Percentiles rank a stretch among this genome's conserved stretches.
phyloP scores from a whole-genome alignment of 2,888 invertebrate species.

The Neoitamus cyanurus region DNA sequence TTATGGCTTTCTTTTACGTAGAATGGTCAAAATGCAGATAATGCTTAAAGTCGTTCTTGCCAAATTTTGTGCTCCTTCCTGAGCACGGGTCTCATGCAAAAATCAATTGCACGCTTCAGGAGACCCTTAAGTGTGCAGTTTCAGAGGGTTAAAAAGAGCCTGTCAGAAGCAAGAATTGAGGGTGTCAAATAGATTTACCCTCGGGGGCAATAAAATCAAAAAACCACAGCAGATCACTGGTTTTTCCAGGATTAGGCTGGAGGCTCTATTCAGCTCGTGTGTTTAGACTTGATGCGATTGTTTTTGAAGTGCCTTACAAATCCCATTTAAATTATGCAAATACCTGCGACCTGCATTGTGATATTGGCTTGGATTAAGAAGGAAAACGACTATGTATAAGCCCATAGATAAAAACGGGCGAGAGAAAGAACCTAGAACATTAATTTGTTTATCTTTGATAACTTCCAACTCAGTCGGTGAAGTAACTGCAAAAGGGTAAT shows the following conservation, averaged over 20 bases:
- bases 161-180: slow-evolving; percentile 46
- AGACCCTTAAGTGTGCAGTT: slow-evolving; percentile 17
- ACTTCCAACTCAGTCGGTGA: neutral
- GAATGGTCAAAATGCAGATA: neutral
- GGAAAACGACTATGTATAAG: neutral
- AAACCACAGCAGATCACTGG: slow-evolving; percentile 23
- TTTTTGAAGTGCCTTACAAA: slow-evolving; percentile 4
- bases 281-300: slow-evolving; percentile 8
- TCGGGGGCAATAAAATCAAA: slow-evolving; percentile 46
- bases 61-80: neutral
- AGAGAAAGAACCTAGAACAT: too few species aligned
- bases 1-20: neutral
- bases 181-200: slow-evolving; percentile 52
- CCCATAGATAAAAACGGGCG: too few species aligned
- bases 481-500: neutral
- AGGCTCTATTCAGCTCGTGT: slow-evolving; percentile 15
- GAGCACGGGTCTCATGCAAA: neutral
- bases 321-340: slow-evolving; percentile 9
- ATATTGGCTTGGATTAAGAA: neutral
- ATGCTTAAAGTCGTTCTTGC: neutral
- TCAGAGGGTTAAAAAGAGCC: slow-evolving; percentile 40
- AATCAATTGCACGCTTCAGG: slow-evolving; percentile 37
- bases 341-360: neutral
- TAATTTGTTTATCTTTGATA: too few species aligned
- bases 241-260: neutral